Evolutionary conservation across 1,140 invertebrate genomes (phyloP).

Genomic region (Hyphantria cunea): DNA sequence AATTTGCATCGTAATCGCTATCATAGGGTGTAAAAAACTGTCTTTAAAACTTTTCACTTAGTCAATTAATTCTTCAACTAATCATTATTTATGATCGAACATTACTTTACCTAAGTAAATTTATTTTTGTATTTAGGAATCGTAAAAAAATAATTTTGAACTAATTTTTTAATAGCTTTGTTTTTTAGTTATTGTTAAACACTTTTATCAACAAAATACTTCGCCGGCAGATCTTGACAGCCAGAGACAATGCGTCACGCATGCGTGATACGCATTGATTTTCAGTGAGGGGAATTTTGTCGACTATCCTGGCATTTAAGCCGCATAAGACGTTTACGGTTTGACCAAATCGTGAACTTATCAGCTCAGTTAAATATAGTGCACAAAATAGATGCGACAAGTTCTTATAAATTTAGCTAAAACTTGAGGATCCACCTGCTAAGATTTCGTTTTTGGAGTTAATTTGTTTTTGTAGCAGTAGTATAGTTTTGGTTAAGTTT

Average conservation of each 20-base stretch:
- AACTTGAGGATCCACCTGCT: no score
- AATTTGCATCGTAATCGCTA: background rate
- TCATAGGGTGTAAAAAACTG: background rate
- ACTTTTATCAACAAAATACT: constrained; percentile 42
- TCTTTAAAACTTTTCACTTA: background rate
- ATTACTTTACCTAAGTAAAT: background rate
- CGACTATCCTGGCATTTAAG: no score
- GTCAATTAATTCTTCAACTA: background rate
- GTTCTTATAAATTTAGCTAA: no score
- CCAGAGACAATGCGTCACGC: constrained; percentile 42
- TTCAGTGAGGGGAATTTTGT: constrained; percentile 47
- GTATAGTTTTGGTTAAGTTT: no score
- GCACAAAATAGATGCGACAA: no score
- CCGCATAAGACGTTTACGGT: no score
- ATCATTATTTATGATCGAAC: background rate
- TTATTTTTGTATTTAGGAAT: constrained; percentile 22
- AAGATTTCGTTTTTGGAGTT: no score
- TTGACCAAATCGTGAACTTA: no score
- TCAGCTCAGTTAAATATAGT: no score
- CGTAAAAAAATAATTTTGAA: background rate
- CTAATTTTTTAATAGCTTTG: constrained; percentile 8
- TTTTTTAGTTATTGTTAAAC: constrained; percentile 29
- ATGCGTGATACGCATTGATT: constrained; percentile 68
- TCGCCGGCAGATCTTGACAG: constrained; percentile 55
- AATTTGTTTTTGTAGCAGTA: no score